Evolutionary conservation across 2,888 invertebrate species (phyloP).

Genomic region (Philonicus albiceps): DNA sequence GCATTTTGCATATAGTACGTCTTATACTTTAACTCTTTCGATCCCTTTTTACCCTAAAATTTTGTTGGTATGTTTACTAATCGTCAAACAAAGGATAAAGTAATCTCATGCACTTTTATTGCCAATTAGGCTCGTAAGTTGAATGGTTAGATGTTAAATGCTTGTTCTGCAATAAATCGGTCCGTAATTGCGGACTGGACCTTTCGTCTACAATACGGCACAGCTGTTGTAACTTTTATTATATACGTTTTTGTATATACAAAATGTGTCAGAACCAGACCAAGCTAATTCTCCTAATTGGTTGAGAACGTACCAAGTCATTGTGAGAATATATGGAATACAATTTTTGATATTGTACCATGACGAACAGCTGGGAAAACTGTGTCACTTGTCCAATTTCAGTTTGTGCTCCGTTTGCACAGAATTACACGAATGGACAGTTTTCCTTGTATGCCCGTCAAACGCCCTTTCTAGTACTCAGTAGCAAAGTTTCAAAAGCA

Average conservation of each 20-base stretch:
- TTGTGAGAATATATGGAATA: background rate
- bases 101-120: background rate
- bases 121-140: background rate
- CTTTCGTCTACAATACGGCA: background rate
- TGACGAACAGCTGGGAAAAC: background rate
- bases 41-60: too few species aligned
- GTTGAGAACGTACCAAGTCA: background rate
- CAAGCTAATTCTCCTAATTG: background rate
- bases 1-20: too few species aligned
- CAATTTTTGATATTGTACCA: background rate
- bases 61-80: background rate
- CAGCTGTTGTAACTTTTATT: background rate
- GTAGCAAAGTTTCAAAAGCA: background rate
- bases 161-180: background rate
- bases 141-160: background rate
- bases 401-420: background rate
- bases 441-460: background rate
- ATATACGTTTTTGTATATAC: background rate
- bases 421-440: background rate
- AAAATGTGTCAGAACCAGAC: background rate
- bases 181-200: background rate
- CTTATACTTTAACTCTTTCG: too few species aligned
- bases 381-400: background rate
- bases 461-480: background rate
- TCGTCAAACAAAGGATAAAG: background rate